A percentile compares a stretch with the other conserved stretches of the same genome.
phyloP scores from a whole-genome alignment of 1,140 invertebrate species.

The Neodiprion fabricii region DNA sequence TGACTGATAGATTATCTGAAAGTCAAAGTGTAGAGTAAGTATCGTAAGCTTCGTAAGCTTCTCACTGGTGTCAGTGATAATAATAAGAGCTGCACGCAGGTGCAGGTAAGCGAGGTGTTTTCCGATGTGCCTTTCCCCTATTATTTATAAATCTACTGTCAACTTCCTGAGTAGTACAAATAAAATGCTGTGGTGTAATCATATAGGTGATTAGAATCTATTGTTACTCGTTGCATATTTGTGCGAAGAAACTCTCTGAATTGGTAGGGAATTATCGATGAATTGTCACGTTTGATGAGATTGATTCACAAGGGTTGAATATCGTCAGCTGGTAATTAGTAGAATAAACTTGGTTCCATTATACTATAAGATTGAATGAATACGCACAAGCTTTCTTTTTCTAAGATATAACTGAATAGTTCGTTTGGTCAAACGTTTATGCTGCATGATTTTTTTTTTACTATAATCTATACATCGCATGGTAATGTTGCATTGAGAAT shows the following conservation, averaged over 20 bases:
- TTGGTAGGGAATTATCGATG: no score
- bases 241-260: no score
- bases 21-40: background rate
- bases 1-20: background rate
- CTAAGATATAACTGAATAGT: constrained; percentile 31
- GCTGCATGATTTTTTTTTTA: constrained; percentile 31
- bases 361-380: constrained; percentile 17
- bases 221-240: no score
- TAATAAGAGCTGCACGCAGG: background rate
- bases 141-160: no score
- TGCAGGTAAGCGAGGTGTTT: no score
- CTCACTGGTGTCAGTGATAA: background rate
- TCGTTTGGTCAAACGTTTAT: constrained; percentile 10
- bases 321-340: background rate
- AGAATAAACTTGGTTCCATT: constrained; percentile 20
- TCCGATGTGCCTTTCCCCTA: no score
- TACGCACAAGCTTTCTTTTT: constrained; percentile 55
- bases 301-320: no score
- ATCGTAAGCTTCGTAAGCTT: constrained; percentile 1
- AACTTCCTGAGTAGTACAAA: no score
- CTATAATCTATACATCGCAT: constrained; percentile 2
- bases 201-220: no score
- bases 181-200: no score
- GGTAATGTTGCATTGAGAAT: constrained; percentile 8
- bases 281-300: no score